Conservation (phyloP, 2,113 vertebrate species). For the Xenus cinereus region DNA sequence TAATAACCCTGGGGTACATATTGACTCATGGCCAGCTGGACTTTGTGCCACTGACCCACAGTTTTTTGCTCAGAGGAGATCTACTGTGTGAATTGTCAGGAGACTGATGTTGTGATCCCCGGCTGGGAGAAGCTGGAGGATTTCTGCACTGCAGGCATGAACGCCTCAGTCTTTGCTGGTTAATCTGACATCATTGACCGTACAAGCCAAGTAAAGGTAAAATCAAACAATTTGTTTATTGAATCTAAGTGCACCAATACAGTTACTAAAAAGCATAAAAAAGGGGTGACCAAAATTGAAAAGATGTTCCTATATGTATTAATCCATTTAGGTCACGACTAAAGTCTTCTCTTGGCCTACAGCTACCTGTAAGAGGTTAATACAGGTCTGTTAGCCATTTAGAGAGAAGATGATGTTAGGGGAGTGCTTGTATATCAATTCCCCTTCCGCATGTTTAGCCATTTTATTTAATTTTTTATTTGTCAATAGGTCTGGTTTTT, state of each 20-base stretch:
- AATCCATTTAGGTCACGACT: neutral
- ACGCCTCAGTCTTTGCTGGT: neutral
- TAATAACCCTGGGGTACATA: neutral
- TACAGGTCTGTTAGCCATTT: neutral
- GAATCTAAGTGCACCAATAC: neutral
- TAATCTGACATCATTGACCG: neutral
- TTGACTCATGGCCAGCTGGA: neutral
- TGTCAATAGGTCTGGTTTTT: neutral
- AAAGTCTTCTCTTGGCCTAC: neutral
- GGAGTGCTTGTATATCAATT: rapidly evolving
- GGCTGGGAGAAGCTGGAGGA: neutral
- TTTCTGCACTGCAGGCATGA: neutral
- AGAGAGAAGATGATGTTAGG: neutral
- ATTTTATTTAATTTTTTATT: neutral
- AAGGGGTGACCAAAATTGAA: neutral
- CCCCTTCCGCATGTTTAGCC: neutral
- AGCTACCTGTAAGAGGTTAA: neutral
- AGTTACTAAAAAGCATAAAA: neutral
- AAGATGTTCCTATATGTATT: neutral
- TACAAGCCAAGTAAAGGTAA: neutral
- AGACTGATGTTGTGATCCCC: neutral
- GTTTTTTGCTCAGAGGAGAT: neutral
- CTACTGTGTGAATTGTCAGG: neutral
- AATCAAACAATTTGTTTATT: neutral
- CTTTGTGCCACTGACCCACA: neutral